Base-by-base conservation (phyloP, 2,797 vertebrate species). In the Melanotaenia boesemani region DNA sequence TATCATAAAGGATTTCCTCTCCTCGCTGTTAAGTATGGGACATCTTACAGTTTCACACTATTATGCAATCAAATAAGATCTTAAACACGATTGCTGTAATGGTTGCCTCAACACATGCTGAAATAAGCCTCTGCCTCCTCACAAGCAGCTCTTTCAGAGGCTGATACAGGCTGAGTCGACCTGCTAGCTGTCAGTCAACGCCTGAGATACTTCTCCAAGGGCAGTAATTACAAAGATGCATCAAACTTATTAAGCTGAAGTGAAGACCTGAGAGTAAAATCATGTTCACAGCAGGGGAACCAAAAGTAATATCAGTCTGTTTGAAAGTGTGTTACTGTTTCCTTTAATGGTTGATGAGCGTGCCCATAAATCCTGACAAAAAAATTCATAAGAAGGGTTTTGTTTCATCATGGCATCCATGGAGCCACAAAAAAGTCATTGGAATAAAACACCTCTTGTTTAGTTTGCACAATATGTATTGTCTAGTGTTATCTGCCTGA, bases 181-280 rank as follows among this genome's bases (percentile, higher is more conserved):
- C 63, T 48, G 13, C 11, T 12, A 39, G 58, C 60, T 69, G 57
- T 71, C 75, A 74, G 44, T 83, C 65, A 76, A 18, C 60, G 0
- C 6, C 15, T 28, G 3, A 0, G 9, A 63, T 59, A 50, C 59
- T 41, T 70, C 37, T 65, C 62, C 65, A 22, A 24, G 70, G 54
- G 41, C 9, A 57, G 41, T 76, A 68, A 82, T 88, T 79, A 68
- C 26, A 18, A 57, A 63, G 32, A 82, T 67, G 6, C 39, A 63
- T 62, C 58, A 80, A 52, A 62, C 63, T 62, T 62, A 70, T 76
- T 66, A 71, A 46, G 68, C 6, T 6, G 5, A 72, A 50, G 64
- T 50, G 30, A 76, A 18, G 10, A 77, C 54, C 34, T 28, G 28
- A 63, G 20, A 57, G 37, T 20, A n/a, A 68, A 79, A 77, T 72